These are phyloP conservation scores for Drosophila athabasca DNA, from an alignment of 1,140 invertebrate genomes.

Conservation along the genomic window DNA sequence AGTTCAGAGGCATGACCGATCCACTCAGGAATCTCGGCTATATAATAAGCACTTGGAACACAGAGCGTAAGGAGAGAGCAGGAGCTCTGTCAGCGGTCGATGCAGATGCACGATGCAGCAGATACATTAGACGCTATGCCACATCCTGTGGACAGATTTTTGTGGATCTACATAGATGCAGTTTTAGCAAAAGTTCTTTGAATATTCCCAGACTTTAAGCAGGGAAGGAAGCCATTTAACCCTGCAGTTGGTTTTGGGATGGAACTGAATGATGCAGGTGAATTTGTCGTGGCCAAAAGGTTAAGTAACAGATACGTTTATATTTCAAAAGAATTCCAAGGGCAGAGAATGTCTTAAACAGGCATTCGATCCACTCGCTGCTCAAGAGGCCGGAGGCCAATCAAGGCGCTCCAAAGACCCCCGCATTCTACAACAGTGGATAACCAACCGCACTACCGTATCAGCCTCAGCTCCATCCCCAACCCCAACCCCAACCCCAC, in stretches of 20 bases:
- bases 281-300: no score
- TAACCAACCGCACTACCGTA: constrained; percentile 4
- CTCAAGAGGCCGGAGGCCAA: constrained; percentile 30
- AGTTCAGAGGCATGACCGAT: constrained; percentile 36
- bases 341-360: constrained; percentile 43
- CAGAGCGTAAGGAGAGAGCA: neutral
- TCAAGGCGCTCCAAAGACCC: constrained; percentile 15
- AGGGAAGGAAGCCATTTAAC: no score
- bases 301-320: constrained; percentile 7
- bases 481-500: constrained; percentile 4
- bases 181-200: no score
- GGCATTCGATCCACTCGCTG: neutral
- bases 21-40: constrained; percentile 13
- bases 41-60: no score
- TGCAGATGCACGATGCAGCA: no score
- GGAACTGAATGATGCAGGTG: neutral
- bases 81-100: no score
- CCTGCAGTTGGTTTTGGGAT: constrained; percentile 2
- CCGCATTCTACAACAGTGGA: neutral
- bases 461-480: neutral
- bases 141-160: no score
- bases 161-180: no score
- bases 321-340: constrained; percentile 16
- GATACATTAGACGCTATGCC: no score
- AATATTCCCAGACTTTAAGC: no score